Evolutionary conservation across 2,113 vertebrate species (phyloP), one percentile per base, ranked within the genome.

Genomic region (Pachycephala philippinensis): DNA sequence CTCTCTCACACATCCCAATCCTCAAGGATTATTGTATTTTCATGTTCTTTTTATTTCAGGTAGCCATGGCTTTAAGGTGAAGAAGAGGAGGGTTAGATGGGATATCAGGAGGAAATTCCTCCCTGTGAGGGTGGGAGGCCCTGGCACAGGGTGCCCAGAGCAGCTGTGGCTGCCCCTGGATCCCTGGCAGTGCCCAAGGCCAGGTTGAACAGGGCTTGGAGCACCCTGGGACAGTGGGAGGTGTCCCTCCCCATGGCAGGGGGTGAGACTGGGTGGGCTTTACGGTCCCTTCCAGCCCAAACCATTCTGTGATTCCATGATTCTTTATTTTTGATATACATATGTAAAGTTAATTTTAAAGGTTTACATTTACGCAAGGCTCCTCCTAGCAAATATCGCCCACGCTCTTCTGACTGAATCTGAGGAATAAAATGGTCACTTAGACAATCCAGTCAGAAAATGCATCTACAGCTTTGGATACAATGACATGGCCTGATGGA

Each of bases 121-220:
- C 17, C 4, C 40, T 42, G 21, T 0, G 17, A 69, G 47, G 63
- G 26, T 5, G 40, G 14, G 0, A 76, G 60, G 45, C 9, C n/a
- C 54, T 69, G 63, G 78, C 61, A 40, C 45, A 60, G 52, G 35
- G 1, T 74, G 52, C 27, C 37, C 68, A 89, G 53, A 45, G 60
- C 1, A 68, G 61, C 45, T 31, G 39, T 3, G 78, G 53, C 33
- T 82, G 69, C 20, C 45, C 39, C 78, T 77, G 64, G 15, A 54
- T 47, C 70, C 30, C 47, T 69, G 70, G 24, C 0, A 76, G 70
- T 23, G 30, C 0, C 79, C 87, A 5, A 42, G 79, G 47, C 63
- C 54, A 54, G 47, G 21, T 0, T 69, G 70, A 52, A n/a, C 0
- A 0, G 27, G 27, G 8, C 0, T 66, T 6, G 68, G 54, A 54